These are phyloP conservation scores for Cerceris ruficornis DNA, from an alignment of 2,888 invertebrate genomes.

Conservation along the genomic window DNA sequence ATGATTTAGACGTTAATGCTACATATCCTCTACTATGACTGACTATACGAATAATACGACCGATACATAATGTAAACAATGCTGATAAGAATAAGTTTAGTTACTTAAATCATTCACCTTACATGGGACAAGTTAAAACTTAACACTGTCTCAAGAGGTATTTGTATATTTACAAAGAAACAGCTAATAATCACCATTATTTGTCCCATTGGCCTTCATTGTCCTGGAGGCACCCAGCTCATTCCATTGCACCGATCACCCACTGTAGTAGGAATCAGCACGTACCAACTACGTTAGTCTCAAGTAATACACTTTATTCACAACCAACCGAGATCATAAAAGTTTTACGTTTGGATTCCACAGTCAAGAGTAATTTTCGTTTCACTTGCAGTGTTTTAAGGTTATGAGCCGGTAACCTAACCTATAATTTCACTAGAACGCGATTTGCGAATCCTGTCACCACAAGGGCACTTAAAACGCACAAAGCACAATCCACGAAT, in stretches of 20 bases:
- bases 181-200: slow-evolving; percentile 77
- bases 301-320: slow-evolving; percentile 12
- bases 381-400: slow-evolving; percentile 56
- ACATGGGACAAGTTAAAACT: background rate
- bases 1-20: background rate
- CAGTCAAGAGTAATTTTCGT: background rate
- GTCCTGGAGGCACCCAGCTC: slow-evolving; percentile 74
- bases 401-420: slow-evolving; percentile 81
- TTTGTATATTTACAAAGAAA: background rate
- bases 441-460: slow-evolving; percentile 59
- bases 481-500: slow-evolving; percentile 32
- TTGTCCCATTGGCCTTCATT: slow-evolving; percentile 82
- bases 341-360: slow-evolving; percentile 4
- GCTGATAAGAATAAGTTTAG: background rate
- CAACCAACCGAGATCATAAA: slow-evolving; percentile 3
- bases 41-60: background rate
- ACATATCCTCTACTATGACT: background rate
- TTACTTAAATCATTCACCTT: background rate
- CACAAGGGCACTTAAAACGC: slow-evolving; percentile 24
- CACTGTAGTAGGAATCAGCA: slow-evolving; percentile 58
- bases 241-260: slow-evolving; percentile 74
- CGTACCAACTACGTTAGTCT: slow-evolving; percentile 7
- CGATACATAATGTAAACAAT: slow-evolving; percentile 33
- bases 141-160: background rate
- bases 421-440: slow-evolving; percentile 69